Conservation (phyloP, 2,888 invertebrate species). For the Diarsia dahlii region DNA sequence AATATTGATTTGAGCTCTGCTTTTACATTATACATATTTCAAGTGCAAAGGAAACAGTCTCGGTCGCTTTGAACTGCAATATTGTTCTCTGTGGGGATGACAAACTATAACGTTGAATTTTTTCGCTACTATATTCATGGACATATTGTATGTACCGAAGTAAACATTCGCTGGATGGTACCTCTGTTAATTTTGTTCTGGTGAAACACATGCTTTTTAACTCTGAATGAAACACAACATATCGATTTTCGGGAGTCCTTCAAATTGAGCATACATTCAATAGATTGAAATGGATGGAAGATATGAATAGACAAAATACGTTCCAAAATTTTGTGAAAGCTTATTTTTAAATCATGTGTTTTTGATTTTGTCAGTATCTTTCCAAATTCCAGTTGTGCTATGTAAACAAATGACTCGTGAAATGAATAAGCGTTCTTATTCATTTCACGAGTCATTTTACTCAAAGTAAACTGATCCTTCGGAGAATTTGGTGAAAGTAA, state of each 20-base stretch:
- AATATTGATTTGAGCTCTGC: conserved; percentile 22
- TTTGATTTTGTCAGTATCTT: no score
- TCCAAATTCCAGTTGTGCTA: no score
- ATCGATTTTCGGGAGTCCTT: neutral
- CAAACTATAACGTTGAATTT: conserved; percentile 6
- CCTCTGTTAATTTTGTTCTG: neutral
- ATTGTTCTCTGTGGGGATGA: neutral
- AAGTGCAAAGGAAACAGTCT: conserved; percentile 32
- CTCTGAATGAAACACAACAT: neutral
- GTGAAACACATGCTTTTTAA: neutral
- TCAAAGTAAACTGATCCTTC: neutral
- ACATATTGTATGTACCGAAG: neutral
- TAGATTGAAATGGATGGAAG: no score
- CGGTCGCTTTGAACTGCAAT: conserved; percentile 28
- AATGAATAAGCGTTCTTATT: neutral
- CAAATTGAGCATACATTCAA: neutral
- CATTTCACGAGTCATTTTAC: no score
- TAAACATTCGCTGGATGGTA: neutral
- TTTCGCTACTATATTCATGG: neutral
- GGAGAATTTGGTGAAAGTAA: neutral
- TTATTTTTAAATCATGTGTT: no score
- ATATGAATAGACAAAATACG: no score
- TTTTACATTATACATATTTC: conserved; percentile 5
- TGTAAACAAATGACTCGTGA: neutral
- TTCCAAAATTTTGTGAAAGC: no score